phyloP scores from a whole-genome alignment of 1,140 invertebrate species.

The Eubasilissa regina region DNA sequence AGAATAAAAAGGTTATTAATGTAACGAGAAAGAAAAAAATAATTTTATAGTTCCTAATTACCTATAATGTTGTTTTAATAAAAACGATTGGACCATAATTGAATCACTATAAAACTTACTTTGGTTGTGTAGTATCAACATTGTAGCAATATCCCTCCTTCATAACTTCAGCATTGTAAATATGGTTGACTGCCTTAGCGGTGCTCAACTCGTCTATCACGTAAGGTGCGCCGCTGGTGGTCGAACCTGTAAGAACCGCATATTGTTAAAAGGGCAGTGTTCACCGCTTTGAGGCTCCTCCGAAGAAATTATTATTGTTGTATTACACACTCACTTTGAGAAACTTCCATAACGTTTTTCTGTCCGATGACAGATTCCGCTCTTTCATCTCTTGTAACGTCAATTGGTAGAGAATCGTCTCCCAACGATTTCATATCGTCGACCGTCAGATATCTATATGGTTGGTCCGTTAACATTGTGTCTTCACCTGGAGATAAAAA shows the following conservation, averaged over 20 bases:
- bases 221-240: conserved; percentile 51
- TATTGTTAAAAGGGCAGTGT: too few relatives aligned
- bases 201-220: conserved; percentile 52
- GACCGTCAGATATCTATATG: conserved; percentile 92
- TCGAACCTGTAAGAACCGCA: conserved; percentile 41
- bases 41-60: too few relatives aligned
- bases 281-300: too few relatives aligned
- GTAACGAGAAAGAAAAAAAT: too few relatives aligned
- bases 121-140: conserved; percentile 69
- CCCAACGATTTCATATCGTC: conserved; percentile 96
- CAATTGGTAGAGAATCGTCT: conserved; percentile 93
- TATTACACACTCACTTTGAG: conserved; percentile 63
- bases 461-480: conserved; percentile 90
- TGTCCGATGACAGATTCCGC: conserved; percentile 74
- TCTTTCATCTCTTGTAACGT: conserved; percentile 91
- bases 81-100: too few relatives aligned
- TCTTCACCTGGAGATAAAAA: conserved; percentile 82
- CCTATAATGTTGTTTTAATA: too few relatives aligned
- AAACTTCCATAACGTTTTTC: conserved; percentile 72
- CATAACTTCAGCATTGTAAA: conserved; percentile 68
- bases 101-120: conserved; percentile 65
- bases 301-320: too few relatives aligned
- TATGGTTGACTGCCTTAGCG: conserved; percentile 59
- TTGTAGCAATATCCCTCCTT: conserved; percentile 71
- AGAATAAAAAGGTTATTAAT: too few relatives aligned